phyloP scores from a whole-genome alignment of 2,797 vertebrate species.

The Balearica regulorum region DNA sequence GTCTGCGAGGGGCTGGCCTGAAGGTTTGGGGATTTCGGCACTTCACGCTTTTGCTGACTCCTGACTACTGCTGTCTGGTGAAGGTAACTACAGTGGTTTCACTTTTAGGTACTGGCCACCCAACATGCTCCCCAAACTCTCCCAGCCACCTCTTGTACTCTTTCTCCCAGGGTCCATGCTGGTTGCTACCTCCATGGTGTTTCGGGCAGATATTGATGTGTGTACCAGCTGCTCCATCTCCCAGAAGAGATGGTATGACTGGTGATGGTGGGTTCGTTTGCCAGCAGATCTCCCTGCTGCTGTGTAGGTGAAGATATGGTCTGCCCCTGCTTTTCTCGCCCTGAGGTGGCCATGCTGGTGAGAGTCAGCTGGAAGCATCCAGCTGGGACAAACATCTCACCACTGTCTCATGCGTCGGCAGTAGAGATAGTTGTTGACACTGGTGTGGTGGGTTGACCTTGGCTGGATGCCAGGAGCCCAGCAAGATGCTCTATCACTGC shows the following conservation, averaged over 20 bases:
- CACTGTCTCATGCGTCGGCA: neutral
- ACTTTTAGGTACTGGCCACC: neutral
- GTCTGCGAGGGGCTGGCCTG: neutral
- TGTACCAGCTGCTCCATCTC: neutral
- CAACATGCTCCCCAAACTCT: rapidly evolving
- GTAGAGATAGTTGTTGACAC: neutral
- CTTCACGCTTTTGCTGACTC: neutral
- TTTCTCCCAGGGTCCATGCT: neutral
- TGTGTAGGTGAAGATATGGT: rapidly evolving
- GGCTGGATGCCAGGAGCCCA: no score
- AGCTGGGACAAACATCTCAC: neutral
- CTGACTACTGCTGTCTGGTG: neutral
- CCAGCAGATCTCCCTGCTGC: neutral
- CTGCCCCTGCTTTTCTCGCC: neutral
- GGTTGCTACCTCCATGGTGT: rapidly evolving
- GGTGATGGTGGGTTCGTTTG: rapidly evolving
- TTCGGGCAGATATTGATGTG: neutral
- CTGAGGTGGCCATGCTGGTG: neutral
- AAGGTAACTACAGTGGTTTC: neutral
- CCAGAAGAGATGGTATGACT: rapidly evolving
- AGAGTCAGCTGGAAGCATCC: neutral
- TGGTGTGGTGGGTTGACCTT: no score
- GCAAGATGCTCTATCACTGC: no score
- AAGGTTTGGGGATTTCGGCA: neutral
- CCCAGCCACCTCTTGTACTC: neutral